These are phyloP conservation scores for Chaenodraco wilsoni DNA, from an alignment of 2,797 vertebrate species.

Conservation along the genomic window DNA sequence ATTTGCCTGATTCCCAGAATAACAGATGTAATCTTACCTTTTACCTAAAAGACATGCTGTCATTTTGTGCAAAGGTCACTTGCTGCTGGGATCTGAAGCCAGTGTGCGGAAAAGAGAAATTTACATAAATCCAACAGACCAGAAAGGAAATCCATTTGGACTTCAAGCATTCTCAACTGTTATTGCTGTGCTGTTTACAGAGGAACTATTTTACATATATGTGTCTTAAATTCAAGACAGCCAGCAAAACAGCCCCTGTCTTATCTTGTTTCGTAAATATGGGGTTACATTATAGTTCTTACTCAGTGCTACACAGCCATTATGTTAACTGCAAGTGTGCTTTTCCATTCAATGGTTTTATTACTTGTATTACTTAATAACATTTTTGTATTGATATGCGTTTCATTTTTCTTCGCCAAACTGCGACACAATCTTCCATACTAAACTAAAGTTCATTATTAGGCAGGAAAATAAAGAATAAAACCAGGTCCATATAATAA, in stretches of 20 bases:
- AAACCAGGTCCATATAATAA: background rate
- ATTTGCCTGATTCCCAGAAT: background rate
- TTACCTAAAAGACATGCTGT: slow-evolving; percentile 31
- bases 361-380: no score
- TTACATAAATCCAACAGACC: background rate
- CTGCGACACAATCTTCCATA: no score
- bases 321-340: background rate
- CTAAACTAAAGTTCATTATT: background rate
- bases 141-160: no score
- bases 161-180: background rate
- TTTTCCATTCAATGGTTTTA: background rate
- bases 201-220: background rate
- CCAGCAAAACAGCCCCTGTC: background rate
- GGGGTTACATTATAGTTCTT: background rate
- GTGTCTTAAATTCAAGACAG: background rate
- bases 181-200: background rate
- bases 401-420: no score
- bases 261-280: background rate
- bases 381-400: no score
- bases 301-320: background rate
- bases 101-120: background rate
- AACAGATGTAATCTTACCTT: slow-evolving; percentile 30
- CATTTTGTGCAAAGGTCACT: slow-evolving; percentile 43
- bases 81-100: slow-evolving; percentile 20
- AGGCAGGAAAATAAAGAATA: background rate